A percentile compares a stretch with the other conserved stretches of the same genome.
These are phyloP conservation scores for Heliconius hewitsoni DNA, from an alignment of 1,140 invertebrate genomes.

Conservation along the genomic window DNA sequence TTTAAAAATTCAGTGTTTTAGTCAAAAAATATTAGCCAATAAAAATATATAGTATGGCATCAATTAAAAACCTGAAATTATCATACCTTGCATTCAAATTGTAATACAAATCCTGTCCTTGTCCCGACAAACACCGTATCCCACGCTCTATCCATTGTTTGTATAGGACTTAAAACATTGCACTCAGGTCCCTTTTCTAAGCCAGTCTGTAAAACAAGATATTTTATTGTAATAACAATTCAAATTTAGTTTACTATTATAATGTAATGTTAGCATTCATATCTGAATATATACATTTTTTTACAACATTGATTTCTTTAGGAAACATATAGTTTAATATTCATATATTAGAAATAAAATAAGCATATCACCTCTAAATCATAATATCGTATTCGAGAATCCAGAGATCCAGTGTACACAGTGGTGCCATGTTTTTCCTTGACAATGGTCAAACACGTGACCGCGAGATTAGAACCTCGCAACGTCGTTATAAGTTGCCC, in stretches of 20 bases:
- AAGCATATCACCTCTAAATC: conserved; percentile 78
- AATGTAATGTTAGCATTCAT: no score
- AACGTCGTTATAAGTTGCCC: conserved; percentile 76
- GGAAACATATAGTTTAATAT: neutral
- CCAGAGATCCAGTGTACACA: conserved; percentile 83
- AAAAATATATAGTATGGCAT: neutral
- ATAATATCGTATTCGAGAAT: conserved; percentile 83
- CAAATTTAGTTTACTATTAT: no score
- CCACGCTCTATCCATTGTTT: conserved; percentile 85
- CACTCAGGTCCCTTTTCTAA: conserved; percentile 75
- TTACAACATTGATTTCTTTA: no score
- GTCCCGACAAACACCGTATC: conserved; percentile 84
- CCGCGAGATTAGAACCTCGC: conserved; percentile 78
- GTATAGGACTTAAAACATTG: conserved; percentile 82
- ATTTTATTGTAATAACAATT: neutral
- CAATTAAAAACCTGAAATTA: neutral
- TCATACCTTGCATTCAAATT: conserved; percentile 83
- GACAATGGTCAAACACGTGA: conserved; percentile 82
- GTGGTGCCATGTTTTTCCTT: conserved; percentile 75
- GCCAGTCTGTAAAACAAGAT: conserved; percentile 76
- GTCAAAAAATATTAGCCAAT: no score
- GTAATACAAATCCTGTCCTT: conserved; percentile 82
- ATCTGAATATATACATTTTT: no score
- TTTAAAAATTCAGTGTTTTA: neutral
- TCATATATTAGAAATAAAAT: neutral